Evolutionary conservation across 2,797 vertebrate genomes (phyloP).

Genomic region (Hydrolagus colliei): DNA sequence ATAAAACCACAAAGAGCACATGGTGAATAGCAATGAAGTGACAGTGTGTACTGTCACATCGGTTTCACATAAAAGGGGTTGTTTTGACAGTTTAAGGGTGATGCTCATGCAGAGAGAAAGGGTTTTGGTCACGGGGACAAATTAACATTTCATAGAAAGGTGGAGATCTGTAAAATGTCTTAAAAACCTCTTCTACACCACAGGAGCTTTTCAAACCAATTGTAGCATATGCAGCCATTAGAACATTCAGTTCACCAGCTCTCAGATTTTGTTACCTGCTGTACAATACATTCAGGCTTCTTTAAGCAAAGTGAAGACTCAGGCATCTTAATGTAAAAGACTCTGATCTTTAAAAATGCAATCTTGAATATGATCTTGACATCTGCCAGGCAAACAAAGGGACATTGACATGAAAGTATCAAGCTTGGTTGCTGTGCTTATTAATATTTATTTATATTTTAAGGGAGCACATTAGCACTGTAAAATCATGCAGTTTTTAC

Average conservation of each 20-base stretch:
- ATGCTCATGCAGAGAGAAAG: neutral
- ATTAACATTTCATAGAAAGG: neutral
- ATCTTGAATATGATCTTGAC: neutral
- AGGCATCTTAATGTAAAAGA: neutral
- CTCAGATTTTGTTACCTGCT: neutral
- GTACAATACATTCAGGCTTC: neutral
- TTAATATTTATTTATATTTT: slow-evolving; percentile 57
- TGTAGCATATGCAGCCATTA: too few relatives aligned
- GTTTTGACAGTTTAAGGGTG: slow-evolving; percentile 8
- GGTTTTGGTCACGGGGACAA: neutral
- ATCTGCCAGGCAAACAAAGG: neutral
- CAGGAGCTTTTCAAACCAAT: neutral
- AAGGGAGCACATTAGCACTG: slow-evolving; percentile 43
- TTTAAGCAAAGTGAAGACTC: neutral
- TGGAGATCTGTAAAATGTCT: neutral
- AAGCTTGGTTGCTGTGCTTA: slow-evolving; percentile 49
- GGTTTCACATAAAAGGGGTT: neutral
- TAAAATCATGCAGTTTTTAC: slow-evolving; percentile 42
- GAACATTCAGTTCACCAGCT: neutral
- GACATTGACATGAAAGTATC: slow-evolving; percentile 42
- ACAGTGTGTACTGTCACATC: neutral
- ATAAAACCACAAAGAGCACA: neutral
- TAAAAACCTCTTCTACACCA: neutral
- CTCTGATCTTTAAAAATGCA: neutral
- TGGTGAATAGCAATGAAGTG: neutral